phyloP scores from a whole-genome alignment of 2,888 invertebrate species.

The Plagodis dolabraria region DNA sequence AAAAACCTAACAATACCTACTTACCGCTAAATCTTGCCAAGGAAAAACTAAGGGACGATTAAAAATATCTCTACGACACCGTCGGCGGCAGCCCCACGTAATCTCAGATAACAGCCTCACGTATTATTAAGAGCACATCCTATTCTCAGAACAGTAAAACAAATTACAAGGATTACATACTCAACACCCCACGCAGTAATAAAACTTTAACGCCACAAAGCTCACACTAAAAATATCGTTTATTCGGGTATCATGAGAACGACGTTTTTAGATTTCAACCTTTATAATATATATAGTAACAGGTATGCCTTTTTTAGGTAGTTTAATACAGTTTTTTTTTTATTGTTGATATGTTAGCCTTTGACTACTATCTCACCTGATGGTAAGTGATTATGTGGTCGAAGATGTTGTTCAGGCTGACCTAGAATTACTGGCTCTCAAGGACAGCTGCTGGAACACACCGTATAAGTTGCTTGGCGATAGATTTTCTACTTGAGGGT shows the following conservation, averaged over 20 bases:
- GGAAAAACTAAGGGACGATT: constrained; percentile 33
- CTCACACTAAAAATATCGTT: constrained; percentile 46
- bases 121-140: constrained; percentile 67
- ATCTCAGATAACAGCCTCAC: constrained; percentile 71
- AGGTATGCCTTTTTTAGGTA: too few species aligned
- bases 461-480: too few species aligned
- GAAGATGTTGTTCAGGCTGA: too few species aligned
- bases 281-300: background rate
- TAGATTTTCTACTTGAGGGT: too few species aligned
- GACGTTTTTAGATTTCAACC: constrained; percentile 19
- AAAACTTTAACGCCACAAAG: constrained; percentile 61
- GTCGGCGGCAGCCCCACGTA: constrained; percentile 42
- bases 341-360: too few species aligned
- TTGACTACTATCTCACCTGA: too few species aligned
- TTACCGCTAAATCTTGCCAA: background rate
- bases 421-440: too few species aligned
- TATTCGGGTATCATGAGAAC: constrained; percentile 43
- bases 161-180: constrained; percentile 73
- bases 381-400: too few species aligned
- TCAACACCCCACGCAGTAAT: constrained; percentile 52
- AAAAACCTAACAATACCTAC: too few species aligned
- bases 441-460: too few species aligned
- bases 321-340: too few species aligned
- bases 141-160: constrained; percentile 66
- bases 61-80: constrained; percentile 42